Evolutionary conservation across 2,888 invertebrate species (phyloP), one percentile per base, ranked within the genome.

Genomic region (Cremastobaeus sp.): DNA sequence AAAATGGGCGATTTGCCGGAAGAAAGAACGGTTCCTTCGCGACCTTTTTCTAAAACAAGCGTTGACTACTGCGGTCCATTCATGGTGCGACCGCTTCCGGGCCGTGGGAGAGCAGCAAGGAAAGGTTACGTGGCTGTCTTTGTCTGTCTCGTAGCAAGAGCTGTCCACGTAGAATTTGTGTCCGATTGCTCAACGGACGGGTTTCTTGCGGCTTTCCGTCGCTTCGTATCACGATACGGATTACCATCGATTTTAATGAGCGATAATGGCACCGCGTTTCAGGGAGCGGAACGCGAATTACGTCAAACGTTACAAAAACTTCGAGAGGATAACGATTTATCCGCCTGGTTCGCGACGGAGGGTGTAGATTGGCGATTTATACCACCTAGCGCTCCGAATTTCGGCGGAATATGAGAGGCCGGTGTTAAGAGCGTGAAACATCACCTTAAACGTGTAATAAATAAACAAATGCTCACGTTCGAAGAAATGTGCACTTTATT

Each of bases 51-150:
- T 14, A 4, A 6, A 1, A n/a, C n/a, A 3, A 20, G 41, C 2
- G 41, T 41, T 4, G 41, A 41, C n/a, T 41, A 11, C 20, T 17
- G 18, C 5, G 41, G 41, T 2, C 21, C 45, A 2, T 25, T 45
- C 11, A 9, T 37, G 12, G 15, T 37, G 12, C 25, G 25, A 5
- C 3, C 25, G 3, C 4, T 8, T 8, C 25, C 25, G 8, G 25
- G 25, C 8, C 25, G 25, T 5, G 25, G 25, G 25, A 3, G 8
- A 3, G 8, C 3, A 8, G 25, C 25, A 3, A 3, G 8, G 8
- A 25, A 25, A 8, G 25, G 25, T 25, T 25, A 8, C 4, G 8
- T 25, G 3, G 25, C 25, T 5, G 4, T 25, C 8, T 25, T 25
- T 8, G 25, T 8, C 4, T 25, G 25, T 25, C 3, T 25, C 4